Evolutionary conservation across 2,888 invertebrate genomes (phyloP), one percentile per base, ranked within the genome.

Genomic region (Sepiola atlantica): DNA sequence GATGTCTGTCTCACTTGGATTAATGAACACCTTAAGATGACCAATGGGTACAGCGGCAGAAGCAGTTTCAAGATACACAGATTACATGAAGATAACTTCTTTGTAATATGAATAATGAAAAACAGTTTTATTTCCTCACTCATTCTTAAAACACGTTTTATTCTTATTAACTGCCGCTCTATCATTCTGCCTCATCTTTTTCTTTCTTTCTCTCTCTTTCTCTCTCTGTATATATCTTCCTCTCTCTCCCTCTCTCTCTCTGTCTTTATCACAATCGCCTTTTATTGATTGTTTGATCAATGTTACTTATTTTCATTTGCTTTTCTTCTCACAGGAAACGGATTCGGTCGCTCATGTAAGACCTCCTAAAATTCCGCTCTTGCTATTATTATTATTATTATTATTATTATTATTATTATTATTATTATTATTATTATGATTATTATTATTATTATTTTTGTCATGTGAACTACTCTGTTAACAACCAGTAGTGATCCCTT

Each of bases 301-400:
- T 92, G 92, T 55, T 77, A 77, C n/a, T 77, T 77, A 92, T 54
- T 91, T 91, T 18, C 55, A 92, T 92, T 55, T 92, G 32, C 55
- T 92, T 92, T 92, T 92, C 92, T 92, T n/a, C 92, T 92, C 92
- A 92, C 92, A 92, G 92, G 92, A 92, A 45, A 45, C 55, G 55
- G 92, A 92, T 92, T 18, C 92, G 55, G 92, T 92, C 55, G n/a
- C 24, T 55, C 92, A 92, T 92, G 92, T 92, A 92, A 92, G 92
- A 92, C 55, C 54, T 55, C 55, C 92, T 45, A 92, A 35, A 77
- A 45, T 92, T 92, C 45, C 54, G 55, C 28, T 92, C 45, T 92
- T 92, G 45, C 92, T 92, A 55, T 55, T 92, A 92, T 92, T 92
- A 92, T 92, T 92, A 92, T 92, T 92, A 92, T 21, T 92, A 92